Percentiles rank a stretch among this genome's conserved stretches.
Conservation (phyloP, 2,113 vertebrate species). For the Poeciliopsis occidentalis region DNA sequence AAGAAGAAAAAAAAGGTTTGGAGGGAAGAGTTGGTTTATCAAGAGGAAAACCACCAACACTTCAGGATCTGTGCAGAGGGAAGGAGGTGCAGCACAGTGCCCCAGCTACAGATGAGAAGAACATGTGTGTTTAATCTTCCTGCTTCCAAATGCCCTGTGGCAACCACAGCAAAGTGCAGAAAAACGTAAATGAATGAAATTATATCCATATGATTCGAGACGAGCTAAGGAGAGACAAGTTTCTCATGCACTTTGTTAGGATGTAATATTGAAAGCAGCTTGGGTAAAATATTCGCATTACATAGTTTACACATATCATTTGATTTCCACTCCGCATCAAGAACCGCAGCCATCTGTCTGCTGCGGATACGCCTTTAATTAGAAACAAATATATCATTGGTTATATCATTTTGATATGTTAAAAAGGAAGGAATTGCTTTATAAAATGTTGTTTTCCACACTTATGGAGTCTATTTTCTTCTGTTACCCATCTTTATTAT, state of each 20-base stretch:
- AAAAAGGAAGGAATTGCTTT: conserved; percentile 48
- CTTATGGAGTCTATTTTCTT: conserved; percentile 27
- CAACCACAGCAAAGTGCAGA: conserved; percentile 85
- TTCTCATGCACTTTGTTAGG: conserved; percentile 85
- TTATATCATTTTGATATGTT: conserved; percentile 19
- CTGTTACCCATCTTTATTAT: conserved; percentile 17
- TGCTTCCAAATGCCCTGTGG: conserved; percentile 85
- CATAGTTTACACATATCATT: conserved; percentile 85
- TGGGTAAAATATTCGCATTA: conserved; percentile 84
- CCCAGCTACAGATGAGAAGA: conserved; percentile 78
- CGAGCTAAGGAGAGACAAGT: conserved; percentile 84
- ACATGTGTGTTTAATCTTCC: conserved; percentile 86
- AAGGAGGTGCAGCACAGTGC: conserved; percentile 59
- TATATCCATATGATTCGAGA: conserved; percentile 88
- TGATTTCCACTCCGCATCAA: conserved; percentile 83
- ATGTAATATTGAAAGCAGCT: conserved; percentile 85
- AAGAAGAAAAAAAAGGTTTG: conserved; percentile 16
- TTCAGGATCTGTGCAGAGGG: conserved; percentile 80
- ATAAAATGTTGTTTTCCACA: conserved; percentile 34
- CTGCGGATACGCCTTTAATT: conserved; percentile 60
- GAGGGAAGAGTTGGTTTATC: conserved; percentile 58
- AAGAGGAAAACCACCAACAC: conserved; percentile 84
- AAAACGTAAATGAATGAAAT: conserved; percentile 87
- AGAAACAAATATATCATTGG: conserved; percentile 32
- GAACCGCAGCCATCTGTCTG: conserved; percentile 69